Base-by-base conservation (phyloP, 2,888 invertebrate species). In the Aromia moschata region DNA sequence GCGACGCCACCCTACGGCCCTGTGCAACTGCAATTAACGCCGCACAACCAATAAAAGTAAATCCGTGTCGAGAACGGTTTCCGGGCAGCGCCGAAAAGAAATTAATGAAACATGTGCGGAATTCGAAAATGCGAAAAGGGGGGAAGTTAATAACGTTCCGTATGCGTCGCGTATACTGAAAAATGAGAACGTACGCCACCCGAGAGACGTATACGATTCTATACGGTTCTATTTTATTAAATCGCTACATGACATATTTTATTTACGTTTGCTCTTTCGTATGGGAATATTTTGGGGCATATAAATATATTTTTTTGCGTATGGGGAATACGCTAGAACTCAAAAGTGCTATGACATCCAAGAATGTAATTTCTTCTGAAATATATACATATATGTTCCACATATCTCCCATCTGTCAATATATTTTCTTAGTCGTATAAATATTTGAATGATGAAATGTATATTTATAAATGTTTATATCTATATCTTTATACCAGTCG, bases 21-120 rank as follows among this genome's bases (percentile, higher is more conserved):
- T 15, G 51, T 44, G 44, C 51, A 51, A 44, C 43, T 57, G 51
- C 56, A 57, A 57, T 57, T 57, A 57, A 44, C 44, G 51, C 38
- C 44, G 51, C 38, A 15, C 5, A 11, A 43, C 12, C 44, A 51
- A 57, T 57, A 57, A 57, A 33, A 51, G 38, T 57, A 57, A 54
- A 57, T 51, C 43, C 56, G 9, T 25, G 30, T 57, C 47, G 16
- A 18, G 15, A 52, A 31, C 52, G 52, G 15, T 33, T 33, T 18
- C 41, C 36, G 4, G 17, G 30, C 10, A 46, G 12, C 43, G 40
- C 11, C 47, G 36, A 49, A 56, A 47, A 41, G 46, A 33, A 56
- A 56, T 56, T 47, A 56, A 49, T 36, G 56, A 41, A 56, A 56
- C 49, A 56, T 49, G 56, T 56, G 49, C 47, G 47, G 56, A 47